Evolutionary conservation across 2,113 vertebrate genomes (phyloP).

Genomic region (Sorex fumeus): DNA sequence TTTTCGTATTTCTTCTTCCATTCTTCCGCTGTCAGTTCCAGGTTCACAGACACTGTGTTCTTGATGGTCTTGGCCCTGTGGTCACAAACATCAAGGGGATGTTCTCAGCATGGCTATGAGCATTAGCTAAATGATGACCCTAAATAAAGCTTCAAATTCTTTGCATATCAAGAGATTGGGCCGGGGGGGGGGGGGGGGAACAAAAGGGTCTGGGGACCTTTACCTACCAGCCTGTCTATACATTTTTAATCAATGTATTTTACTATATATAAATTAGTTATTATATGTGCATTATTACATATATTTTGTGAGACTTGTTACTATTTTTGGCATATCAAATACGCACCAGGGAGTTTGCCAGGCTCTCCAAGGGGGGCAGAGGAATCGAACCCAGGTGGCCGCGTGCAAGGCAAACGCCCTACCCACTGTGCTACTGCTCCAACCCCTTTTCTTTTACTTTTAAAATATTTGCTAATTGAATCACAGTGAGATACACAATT

Average conservation of each 20-base stretch:
- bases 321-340: no score
- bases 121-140: background rate
- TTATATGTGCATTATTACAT: no score
- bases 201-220: background rate
- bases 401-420: no score
- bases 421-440: no score
- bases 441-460: no score
- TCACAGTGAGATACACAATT: no score
- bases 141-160: background rate
- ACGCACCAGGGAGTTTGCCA: no score
- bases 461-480: no score
- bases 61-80: slow-evolving; percentile 97
- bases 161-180: background rate
- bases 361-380: no score
- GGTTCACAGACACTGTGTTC: slow-evolving; percentile 96
- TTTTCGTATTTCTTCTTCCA: slow-evolving; percentile 98
- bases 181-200: no score
- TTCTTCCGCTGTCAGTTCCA: slow-evolving; percentile 96
- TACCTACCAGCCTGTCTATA: background rate
- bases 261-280: background rate
- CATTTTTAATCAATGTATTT: background rate
- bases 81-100: background rate
- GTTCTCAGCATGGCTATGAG: background rate
- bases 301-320: no score
- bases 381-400: no score